Evolutionary conservation across 2,797 vertebrate species (phyloP).

Genomic region (Zonotrichia albicollis): DNA sequence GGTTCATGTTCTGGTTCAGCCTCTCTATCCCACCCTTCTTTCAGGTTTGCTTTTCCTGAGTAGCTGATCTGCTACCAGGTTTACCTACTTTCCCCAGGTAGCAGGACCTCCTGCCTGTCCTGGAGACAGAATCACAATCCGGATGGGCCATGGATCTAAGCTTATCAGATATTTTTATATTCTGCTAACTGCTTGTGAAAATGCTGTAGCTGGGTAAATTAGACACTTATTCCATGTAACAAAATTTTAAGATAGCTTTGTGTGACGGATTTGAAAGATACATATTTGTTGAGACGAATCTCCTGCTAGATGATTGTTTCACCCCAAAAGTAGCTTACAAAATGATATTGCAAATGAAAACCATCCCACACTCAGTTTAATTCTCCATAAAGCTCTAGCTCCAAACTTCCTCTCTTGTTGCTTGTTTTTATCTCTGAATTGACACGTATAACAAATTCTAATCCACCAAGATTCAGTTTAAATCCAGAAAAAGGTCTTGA

Average conservation of each 20-base stretch:
- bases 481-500: background rate
- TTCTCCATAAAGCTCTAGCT: background rate
- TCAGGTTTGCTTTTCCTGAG: background rate
- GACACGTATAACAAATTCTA: background rate
- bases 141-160: background rate
- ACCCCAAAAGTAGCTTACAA: background rate
- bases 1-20: background rate
- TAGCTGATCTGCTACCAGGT: accelerated
- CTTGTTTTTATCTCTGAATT: background rate
- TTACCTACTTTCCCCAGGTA: background rate
- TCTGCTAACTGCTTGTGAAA: background rate
- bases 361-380: background rate
- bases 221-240: background rate
- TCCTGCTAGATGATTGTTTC: background rate
- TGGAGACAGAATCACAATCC: background rate
- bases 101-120: background rate
- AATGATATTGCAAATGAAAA: background rate
- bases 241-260: background rate
- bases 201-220: background rate
- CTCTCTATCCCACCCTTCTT: background rate
- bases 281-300: background rate
- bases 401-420: background rate
- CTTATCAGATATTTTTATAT: background rate
- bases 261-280: background rate
- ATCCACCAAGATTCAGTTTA: background rate